These are phyloP conservation scores for Typhlomys cinereus DNA, from an alignment of 2,113 vertebrate genomes.

Conservation along the genomic window DNA sequence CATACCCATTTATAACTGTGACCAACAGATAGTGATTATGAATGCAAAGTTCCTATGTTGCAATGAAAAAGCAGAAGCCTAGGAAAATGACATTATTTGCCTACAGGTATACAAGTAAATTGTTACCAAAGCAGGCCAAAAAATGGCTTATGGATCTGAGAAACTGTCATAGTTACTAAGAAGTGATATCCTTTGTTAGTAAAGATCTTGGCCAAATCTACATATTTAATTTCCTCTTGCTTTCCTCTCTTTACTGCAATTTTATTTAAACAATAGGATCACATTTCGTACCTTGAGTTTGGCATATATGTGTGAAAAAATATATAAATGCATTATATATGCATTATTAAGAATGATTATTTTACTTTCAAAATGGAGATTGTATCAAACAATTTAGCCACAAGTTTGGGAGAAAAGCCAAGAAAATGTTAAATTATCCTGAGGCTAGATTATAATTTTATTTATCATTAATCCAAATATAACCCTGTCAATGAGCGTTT, in stretches of 20 bases:
- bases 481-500: constrained; percentile 46
- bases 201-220: background rate
- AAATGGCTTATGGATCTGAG: too few relatives aligned
- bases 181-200: background rate
- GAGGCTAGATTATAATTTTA: constrained; percentile 27
- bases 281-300: background rate
- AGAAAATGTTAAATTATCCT: background rate
- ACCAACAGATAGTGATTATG: background rate
- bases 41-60: background rate
- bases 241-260: background rate
- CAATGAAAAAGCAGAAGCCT: background rate
- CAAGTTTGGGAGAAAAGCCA: constrained; percentile 18
- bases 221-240: constrained; percentile 1
- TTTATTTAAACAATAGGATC: constrained; percentile 2
- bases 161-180: too few relatives aligned
- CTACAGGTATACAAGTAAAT: too few relatives aligned
- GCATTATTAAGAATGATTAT: too few relatives aligned
- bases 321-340: too few relatives aligned
- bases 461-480: constrained; percentile 57
- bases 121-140: too few relatives aligned
- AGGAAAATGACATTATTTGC: background rate
- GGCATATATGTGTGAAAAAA: background rate
- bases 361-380: background rate
- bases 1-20: background rate
- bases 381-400: background rate